A percentile compares a stretch with the other conserved stretches of the same genome.
Conservation (phyloP, 2,797 vertebrate genomes). For the Rhyacichthys aspro region DNA sequence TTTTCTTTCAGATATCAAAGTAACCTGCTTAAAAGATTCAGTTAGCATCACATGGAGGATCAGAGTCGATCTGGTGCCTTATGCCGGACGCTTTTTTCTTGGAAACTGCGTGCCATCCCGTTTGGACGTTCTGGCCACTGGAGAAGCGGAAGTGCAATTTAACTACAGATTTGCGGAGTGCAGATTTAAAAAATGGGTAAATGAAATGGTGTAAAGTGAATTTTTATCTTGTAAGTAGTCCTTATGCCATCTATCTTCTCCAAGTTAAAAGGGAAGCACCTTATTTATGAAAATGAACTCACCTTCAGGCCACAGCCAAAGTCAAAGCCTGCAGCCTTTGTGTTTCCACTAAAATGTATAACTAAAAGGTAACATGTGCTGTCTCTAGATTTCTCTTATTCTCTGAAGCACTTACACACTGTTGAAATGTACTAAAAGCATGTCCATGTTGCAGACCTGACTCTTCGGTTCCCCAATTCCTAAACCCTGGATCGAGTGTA, state of each 20-base stretch:
- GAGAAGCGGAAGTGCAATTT: constrained; percentile 57
- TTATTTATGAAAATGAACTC: constrained; percentile 63
- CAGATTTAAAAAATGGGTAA: constrained; percentile 70
- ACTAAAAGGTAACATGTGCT: constrained; percentile 52
- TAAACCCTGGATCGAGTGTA: constrained; percentile 48
- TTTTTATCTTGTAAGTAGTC: accelerated
- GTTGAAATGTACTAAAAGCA: no score
- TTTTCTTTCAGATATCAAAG: constrained; percentile 59
- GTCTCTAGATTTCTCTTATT: background rate
- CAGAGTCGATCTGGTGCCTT: constrained; percentile 18
- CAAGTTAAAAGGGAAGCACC: constrained; percentile 64
- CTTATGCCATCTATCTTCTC: background rate
- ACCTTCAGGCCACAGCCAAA: constrained; percentile 61
- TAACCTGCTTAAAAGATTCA: constrained; percentile 51
- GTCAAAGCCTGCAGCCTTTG: constrained; percentile 36
- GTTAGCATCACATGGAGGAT: constrained; percentile 71
- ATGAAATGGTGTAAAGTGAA: background rate
- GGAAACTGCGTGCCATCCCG: constrained; percentile 68
- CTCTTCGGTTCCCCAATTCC: constrained; percentile 47
- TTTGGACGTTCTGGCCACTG: constrained; percentile 31
- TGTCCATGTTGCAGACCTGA: constrained; percentile 55
- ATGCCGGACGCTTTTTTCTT: constrained; percentile 71
- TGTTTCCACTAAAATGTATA: constrained; percentile 60
- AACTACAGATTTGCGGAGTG: constrained; percentile 59
- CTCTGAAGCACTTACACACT: no score